phyloP scores from a whole-genome alignment of 2,888 invertebrate species.

The Trichopria drosophilae region DNA sequence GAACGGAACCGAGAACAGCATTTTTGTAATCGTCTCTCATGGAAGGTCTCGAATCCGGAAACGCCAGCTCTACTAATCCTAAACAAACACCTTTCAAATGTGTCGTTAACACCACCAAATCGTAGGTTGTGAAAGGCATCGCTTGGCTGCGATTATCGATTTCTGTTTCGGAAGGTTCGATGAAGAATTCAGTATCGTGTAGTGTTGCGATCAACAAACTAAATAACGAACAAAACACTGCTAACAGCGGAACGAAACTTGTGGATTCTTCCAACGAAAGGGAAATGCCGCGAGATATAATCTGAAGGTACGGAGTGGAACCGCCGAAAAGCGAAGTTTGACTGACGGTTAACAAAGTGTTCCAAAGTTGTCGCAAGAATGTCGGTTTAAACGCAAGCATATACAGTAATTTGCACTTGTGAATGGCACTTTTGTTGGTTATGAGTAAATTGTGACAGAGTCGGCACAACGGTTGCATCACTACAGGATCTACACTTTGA shows the following conservation, averaged over 20 bases:
- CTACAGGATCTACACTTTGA: slow-evolving; percentile 60
- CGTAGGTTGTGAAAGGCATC: slow-evolving; percentile 75
- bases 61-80: slow-evolving; percentile 83
- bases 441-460: slow-evolving; percentile 83
- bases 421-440: slow-evolving; percentile 79
- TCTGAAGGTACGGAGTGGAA: slow-evolving; percentile 66
- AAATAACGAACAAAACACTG: slow-evolving; percentile 83
- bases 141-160: slow-evolving; percentile 39
- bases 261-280: slow-evolving; percentile 65
- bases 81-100: slow-evolving; percentile 79
- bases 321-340: slow-evolving; percentile 60
- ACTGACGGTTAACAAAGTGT: slow-evolving; percentile 57
- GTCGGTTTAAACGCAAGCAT: slow-evolving; percentile 78
- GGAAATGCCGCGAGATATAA: slow-evolving; percentile 70
- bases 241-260: slow-evolving; percentile 74
- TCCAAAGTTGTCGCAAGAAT: slow-evolving; percentile 79
- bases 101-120: slow-evolving; percentile 72
- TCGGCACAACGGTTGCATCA: slow-evolving; percentile 71
- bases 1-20: slow-evolving; percentile 52
- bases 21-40: slow-evolving; percentile 67
- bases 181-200: slow-evolving; percentile 83
- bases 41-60: slow-evolving; percentile 74
- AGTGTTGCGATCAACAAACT: slow-evolving; percentile 78
- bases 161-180: slow-evolving; percentile 54
- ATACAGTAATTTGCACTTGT: slow-evolving; percentile 80